Base-by-base conservation (phyloP, 2,113 vertebrate species). In the Salvelinus fontinalis region DNA sequence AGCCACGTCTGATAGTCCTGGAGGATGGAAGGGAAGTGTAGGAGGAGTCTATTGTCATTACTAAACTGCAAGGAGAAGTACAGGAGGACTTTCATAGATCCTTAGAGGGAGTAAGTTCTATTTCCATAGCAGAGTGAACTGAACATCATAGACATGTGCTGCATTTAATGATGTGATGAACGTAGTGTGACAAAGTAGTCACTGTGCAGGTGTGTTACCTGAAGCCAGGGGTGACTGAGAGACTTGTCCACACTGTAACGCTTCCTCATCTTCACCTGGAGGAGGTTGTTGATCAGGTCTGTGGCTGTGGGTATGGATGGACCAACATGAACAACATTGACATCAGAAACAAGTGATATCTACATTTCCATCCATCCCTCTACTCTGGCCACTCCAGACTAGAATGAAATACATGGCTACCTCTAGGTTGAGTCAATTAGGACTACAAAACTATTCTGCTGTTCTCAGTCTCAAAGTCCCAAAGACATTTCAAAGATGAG, bases 261-360 rank as follows among this genome's bases (percentile, higher is more conserved):
- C 84, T 96, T 96, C 84, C 95, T 95, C 95, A 97, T 97, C 92
- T 97, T 97, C 84, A 97, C 95, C 89, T 97, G 95, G 80, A 97
- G 95, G 74, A 97, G 92, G 86, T 97, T 97, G 85, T 95, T 96
- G 89, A 97, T 96, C 86, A 97, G 91, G 87, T 97, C 95, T 79
- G 94, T 96, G 65, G 95, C 95, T 97, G 85, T 67, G 22, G 74
- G 79, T 75, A 20, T 74, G 80, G 81, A 81, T 74, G 48, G 71
- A 18, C 86, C 73, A 0, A 6, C 67, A 20, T 7, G 49, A 26
- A 24, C 26, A 64, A 48, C 22, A 12, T 60, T 14, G 44, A 24
- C 34, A 48, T 34, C 20, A 59, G 18, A 62, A n/a, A 8, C 18
- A 31, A 49, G n/a, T 6, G 24, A 71, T 5, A 24, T 57, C 24